Evolutionary conservation across 2,113 vertebrate genomes (phyloP), one percentile per base, ranked within the genome.

Genomic region (Rhinoderma darwinii): DNA sequence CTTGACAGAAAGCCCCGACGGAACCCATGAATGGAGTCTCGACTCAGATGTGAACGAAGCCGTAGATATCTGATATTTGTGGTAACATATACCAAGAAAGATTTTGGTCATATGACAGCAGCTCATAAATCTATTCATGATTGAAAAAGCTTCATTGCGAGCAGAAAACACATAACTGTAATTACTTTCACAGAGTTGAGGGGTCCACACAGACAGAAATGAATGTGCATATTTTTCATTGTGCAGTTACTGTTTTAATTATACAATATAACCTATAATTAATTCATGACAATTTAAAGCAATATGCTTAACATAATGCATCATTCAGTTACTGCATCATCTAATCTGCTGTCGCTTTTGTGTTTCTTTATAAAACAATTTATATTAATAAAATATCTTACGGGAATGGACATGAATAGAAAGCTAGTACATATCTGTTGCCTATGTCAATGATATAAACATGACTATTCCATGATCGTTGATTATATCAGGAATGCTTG

Each of bases 181-280:
- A 70, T 32, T 66, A 35, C 63, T 35, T 70, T 37, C 14, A 41
- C 6, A 72, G 35, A 37, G 66, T 70, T 70, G 35, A 37, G 1
- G 66, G 35, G 66, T 5, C 11, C 63, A 9, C 18, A 7, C 7
- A 22, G 66, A 72, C 20, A 39, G 37, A 25, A 41, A 72, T 39
- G 15, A 72, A 39, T 72, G 68, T 41, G 68, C 20, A 41, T 14
- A 25, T 72, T 72, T 20, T 41, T 25, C 68, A 72, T 72, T 72
- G 68, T 72, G 37, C 37, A 72, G 68, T 25, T 39, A 25, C 7
- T 41, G 20, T 37, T 72, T 25, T 72, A 72, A 72, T 72, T 39
- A 72, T 72, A 72, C 68, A 72, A 20, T 41, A 41, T 72, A 41
- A 39, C 68, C 68, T 72, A 39, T 72, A 72, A 72, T 72, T 41